A percentile compares a stretch with the other conserved stretches of the same genome.
Evolutionary conservation across 2,888 invertebrate species (phyloP).

Genomic region (Drosophila algonquin): DNA sequence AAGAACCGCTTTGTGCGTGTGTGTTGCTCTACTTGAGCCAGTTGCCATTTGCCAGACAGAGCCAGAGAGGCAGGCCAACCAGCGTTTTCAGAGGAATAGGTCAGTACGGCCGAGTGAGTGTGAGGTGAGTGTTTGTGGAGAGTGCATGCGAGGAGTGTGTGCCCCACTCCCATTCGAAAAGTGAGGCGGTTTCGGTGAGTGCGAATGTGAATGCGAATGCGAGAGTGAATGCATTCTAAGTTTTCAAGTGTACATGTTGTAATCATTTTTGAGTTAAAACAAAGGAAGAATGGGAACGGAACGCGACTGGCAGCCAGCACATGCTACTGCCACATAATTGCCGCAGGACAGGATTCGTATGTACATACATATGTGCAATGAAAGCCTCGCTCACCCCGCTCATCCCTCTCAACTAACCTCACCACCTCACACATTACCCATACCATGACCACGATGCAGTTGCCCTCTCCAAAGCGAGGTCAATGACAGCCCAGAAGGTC

Average conservation of each 20-base stretch:
- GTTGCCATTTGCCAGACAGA: constrained; percentile 9
- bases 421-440: not conserved
- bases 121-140: constrained; percentile 41
- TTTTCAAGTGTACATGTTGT: constrained; percentile 64
- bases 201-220: constrained; percentile 11
- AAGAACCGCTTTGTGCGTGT: constrained; percentile 56
- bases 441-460: constrained; percentile 46
- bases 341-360: constrained; percentile 25
- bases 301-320: constrained; percentile 18
- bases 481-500: constrained; percentile 74
- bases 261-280: constrained; percentile 42
- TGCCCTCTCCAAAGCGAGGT: constrained; percentile 53
- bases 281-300: constrained; percentile 38
- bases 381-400: constrained; percentile 12
- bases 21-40: constrained; percentile 26
- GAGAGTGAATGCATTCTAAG: constrained; percentile 63
- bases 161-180: not conserved
- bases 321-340: constrained; percentile 34
- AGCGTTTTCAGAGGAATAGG: constrained; percentile 80
- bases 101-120: constrained; percentile 70
- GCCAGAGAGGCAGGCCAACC: constrained; percentile 62
- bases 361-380: constrained; percentile 51
- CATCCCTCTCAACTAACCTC: constrained; percentile 7
- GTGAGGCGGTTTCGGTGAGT: not conserved
- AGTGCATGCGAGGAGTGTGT: constrained; percentile 41